A percentile compares a stretch with the other conserved stretches of the same genome.
Evolutionary conservation across 2,888 invertebrate genomes (phyloP).

Genomic region (Ochlodes sylvanus): DNA sequence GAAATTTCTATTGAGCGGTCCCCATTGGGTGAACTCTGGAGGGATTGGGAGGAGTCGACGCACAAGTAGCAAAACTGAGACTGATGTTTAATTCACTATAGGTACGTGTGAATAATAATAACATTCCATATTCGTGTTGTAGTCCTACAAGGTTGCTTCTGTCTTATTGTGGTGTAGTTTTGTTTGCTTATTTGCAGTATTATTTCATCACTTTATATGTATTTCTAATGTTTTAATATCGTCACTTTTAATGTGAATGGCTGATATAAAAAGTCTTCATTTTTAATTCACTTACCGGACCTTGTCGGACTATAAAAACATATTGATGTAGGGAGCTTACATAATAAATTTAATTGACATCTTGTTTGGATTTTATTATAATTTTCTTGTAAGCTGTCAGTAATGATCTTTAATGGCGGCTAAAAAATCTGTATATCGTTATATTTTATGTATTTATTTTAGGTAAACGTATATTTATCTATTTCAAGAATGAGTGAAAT

Average conservation of each 20-base stretch:
- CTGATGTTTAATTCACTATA: conserved; percentile 78
- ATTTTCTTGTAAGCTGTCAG: not conserved
- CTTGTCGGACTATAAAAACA: not conserved
- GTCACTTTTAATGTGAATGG: no score
- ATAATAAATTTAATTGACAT: not conserved
- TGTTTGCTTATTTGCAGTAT: not conserved
- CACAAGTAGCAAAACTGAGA: conserved; percentile 84
- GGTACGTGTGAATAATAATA: conserved; percentile 48
- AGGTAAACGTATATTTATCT: not conserved
- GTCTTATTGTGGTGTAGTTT: not conserved
- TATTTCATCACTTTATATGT: not conserved
- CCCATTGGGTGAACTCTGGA: conserved; percentile 69
- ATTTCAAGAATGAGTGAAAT: not conserved
- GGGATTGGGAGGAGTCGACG: conserved; percentile 69
- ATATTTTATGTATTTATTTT: conserved; percentile 6
- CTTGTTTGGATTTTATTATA: not conserved
- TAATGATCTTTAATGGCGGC: not conserved
- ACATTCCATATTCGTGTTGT: conserved; percentile 50
- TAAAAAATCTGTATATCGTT: not conserved
- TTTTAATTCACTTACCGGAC: not conserved
- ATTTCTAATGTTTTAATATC: no score
- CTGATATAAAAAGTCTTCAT: no score
- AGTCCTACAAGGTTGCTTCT: conserved; percentile 3
- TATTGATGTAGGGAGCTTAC: conserved; percentile 13
- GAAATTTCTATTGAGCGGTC: conserved; percentile 87